Evolutionary conservation across 2,797 vertebrate genomes (phyloP).

Genomic region (Pitangus sulphuratus): DNA sequence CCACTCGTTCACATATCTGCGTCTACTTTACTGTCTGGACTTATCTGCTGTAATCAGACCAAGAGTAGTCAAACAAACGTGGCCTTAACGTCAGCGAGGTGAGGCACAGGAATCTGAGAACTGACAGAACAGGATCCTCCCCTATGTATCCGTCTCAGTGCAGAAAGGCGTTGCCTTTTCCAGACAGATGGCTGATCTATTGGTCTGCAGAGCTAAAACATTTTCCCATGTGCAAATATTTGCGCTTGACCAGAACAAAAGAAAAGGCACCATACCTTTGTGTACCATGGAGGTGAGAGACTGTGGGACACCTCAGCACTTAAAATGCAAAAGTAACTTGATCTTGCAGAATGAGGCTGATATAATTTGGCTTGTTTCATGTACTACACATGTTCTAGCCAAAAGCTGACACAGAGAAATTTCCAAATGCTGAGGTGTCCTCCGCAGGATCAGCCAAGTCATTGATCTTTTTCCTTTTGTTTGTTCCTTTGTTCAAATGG

Average conservation of each 20-base stretch:
- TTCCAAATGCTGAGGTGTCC: constrained; percentile 62
- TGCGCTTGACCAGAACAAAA: constrained; percentile 73
- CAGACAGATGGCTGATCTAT: constrained; percentile 77
- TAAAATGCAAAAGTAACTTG: neutral
- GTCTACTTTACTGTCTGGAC: constrained; percentile 21
- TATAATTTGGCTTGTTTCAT: neutral
- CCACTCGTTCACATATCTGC: neutral
- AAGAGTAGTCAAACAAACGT: constrained; percentile 67
- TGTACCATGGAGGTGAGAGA: constrained; percentile 47
- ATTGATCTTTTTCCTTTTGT: neutral
- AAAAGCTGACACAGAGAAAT: neutral
- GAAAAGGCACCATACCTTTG: constrained; percentile 39
- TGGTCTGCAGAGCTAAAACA: constrained; percentile 47
- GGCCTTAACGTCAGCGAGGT: constrained; percentile 24
- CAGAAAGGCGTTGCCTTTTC: constrained; percentile 72
- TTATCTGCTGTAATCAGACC: constrained; percentile 66
- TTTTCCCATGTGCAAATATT: constrained; percentile 80
- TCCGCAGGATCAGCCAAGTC: neutral
- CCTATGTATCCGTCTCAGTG: constrained; percentile 66
- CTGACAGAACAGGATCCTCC: constrained; percentile 75
- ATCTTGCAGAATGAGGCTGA: neutral
- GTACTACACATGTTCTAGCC: neutral
- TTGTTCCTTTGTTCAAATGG: neutral
- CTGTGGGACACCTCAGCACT: constrained; percentile 79
- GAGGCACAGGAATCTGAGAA: constrained; percentile 35